Base-by-base conservation (phyloP, 2,888 invertebrate genomes). In the Helicoverpa assulta region DNA sequence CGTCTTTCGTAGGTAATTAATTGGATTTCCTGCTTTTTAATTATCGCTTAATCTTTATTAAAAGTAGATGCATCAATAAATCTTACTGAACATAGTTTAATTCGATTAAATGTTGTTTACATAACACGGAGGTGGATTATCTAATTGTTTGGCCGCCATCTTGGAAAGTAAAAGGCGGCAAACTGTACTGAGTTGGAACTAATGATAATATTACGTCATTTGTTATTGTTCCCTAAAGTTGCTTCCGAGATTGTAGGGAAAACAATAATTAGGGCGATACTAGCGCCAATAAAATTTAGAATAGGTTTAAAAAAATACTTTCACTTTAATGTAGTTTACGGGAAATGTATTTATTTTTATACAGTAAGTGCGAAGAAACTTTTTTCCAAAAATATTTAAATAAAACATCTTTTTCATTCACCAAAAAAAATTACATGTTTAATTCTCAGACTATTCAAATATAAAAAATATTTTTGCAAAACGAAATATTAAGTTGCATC, bases 121-220 rank as follows among this genome's bases (percentile, higher is more conserved):
- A 43, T 71, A 71, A 26, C 51, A 59, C n/a, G 3, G 19, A n/a
- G 26, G 18, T 4, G 21, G n/a, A 72, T 72, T 21, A 59, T 66
- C 43, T 59, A 16, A 56, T 47, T 65, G 65, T 12, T 37, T n/a
- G 0, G 10, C 7, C 71, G 51, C 58, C 73, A 66, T 72, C 50
- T 65, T 72, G 54, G 72, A 71, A 72, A 72, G 58, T 72, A 72
- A 71, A 72, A 72, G 65, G 58, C 65, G 72, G 14, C 29, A 58
- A 54, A n/a, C 21, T 47, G 19, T 21, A 1, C 50, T 29, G 18
- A 51, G 29, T 51, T 33, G 26, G 58, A 59, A 43, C 65, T 14
- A 12, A 33, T 70, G 53, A 10, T 40, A 40, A 12, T 1, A 33
- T 53, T 72, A 72, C 43, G 18, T 72, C 58, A 72, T 29, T 57